Conservation (phyloP, 2,888 invertebrate genomes). For the Sarcophaga rosellei region DNA sequence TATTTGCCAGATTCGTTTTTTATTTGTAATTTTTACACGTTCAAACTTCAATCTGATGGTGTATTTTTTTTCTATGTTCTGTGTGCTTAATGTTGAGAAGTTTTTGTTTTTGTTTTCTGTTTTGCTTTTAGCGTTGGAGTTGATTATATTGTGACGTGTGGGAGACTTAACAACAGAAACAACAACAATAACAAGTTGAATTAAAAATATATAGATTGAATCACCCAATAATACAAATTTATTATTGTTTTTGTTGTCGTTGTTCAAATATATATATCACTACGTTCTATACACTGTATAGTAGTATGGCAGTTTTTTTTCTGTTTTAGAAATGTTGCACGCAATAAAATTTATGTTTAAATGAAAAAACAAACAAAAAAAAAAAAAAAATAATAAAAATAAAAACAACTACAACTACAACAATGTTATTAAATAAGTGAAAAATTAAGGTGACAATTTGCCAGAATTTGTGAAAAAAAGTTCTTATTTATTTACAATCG, state of each 20-base stretch:
- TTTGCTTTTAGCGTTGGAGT: slow-evolving; percentile 64
- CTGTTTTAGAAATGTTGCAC: slow-evolving; percentile 48
- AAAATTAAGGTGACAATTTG: slow-evolving; percentile 66
- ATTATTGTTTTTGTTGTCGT: not conserved
- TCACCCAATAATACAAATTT: slow-evolving; percentile 44
- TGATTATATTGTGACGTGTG: slow-evolving; percentile 67
- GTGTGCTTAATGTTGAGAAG: slow-evolving; percentile 24
- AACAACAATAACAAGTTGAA: slow-evolving; percentile 4
- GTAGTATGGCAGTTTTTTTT: not conserved
- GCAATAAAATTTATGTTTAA: slow-evolving; percentile 47
- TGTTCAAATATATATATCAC: slow-evolving; percentile 14
- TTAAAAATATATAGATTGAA: slow-evolving; percentile 57
- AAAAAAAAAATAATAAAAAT: not conserved
- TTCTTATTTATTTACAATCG: not conserved
- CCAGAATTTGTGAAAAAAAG: slow-evolving; percentile 47
- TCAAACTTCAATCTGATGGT: slow-evolving; percentile 48
- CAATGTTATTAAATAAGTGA: slow-evolving; percentile 11
- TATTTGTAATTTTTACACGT: slow-evolving; percentile 33
- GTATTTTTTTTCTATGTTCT: slow-evolving; percentile 28
- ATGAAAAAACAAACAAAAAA: slow-evolving; percentile 10
- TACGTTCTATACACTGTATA: slow-evolving; percentile 11
- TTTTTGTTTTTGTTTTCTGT: slow-evolving; percentile 9
- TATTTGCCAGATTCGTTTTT: slow-evolving; percentile 35
- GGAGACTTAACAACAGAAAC: slow-evolving; percentile 48
- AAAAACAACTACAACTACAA: not conserved